phyloP scores from a whole-genome alignment of 2,113 vertebrate species.

The Sylvietta virens region DNA sequence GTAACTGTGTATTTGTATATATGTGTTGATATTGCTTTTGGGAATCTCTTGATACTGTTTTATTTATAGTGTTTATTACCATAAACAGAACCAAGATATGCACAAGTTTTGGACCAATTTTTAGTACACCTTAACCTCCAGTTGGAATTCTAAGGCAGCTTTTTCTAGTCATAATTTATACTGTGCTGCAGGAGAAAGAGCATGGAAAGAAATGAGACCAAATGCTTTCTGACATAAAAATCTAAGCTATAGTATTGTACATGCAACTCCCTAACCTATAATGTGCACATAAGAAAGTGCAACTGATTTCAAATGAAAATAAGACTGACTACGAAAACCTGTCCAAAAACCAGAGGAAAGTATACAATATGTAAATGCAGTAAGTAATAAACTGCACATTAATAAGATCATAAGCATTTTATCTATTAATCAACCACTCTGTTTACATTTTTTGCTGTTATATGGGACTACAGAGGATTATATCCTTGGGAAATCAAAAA shows the following conservation, averaged over 20 bases:
- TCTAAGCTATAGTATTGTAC: background rate
- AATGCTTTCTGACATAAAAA: background rate
- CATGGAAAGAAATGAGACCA: background rate
- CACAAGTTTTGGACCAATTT: background rate
- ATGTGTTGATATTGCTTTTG: background rate
- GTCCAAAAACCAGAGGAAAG: background rate
- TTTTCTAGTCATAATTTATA: background rate
- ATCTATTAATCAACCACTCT: background rate
- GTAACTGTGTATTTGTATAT: background rate
- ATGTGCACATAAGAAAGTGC: background rate
- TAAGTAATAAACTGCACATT: background rate
- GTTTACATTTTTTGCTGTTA: constrained; percentile 22
- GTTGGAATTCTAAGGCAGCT: background rate
- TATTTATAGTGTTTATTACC: background rate
- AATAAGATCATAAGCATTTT: constrained; percentile 9
- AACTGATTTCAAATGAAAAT: background rate
- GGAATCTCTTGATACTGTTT: background rate
- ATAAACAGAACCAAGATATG: background rate
- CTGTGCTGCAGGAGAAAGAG: background rate
- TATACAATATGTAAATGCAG: background rate
- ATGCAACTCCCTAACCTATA: background rate
- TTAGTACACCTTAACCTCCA: background rate
- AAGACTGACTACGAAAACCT: background rate
- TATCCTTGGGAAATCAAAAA: background rate
- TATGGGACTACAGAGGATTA: background rate